These are phyloP conservation scores for Phaonia tiefii DNA, from an alignment of 2,888 invertebrate species.

Conservation along the genomic window DNA sequence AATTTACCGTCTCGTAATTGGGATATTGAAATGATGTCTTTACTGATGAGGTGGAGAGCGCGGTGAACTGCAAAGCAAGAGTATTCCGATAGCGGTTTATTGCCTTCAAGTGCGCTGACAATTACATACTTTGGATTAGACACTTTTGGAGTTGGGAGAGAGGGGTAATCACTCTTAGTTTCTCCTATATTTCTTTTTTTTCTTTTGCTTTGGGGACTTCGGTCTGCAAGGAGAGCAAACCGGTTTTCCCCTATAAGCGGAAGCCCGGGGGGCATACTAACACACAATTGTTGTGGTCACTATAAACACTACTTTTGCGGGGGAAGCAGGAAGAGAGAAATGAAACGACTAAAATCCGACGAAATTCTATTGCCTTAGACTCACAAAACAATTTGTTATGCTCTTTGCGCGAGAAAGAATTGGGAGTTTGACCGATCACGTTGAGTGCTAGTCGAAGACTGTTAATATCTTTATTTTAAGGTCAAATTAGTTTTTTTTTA, in stretches of 20 bases:
- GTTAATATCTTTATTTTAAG: no score
- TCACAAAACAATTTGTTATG: no score
- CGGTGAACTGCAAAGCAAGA: constrained; percentile 23
- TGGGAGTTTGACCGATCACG: no score
- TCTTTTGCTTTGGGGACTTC: constrained; percentile 14
- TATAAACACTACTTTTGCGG: no score
- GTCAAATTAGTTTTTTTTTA: no score
- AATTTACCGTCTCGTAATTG: constrained; percentile 52
- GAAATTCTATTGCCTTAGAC: no score
- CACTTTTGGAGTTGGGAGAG: background rate
- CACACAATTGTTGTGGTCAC: no score
- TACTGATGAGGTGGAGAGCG: constrained; percentile 24
- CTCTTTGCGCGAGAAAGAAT: no score
- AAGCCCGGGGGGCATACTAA: no score
- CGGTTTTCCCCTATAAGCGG: constrained; percentile 12
- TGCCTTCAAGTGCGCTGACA: background rate
- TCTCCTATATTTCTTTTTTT: constrained; percentile 12
- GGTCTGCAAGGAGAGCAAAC: constrained; percentile 24
- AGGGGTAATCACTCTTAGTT: constrained; percentile 8
- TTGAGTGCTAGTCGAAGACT: no score
- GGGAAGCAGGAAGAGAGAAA: no score
- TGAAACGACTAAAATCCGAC: no score
- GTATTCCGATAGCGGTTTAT: constrained; percentile 13
- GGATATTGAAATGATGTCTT: constrained; percentile 43
- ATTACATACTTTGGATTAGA: constrained; percentile 33